Evolutionary conservation across 1,140 invertebrate genomes (phyloP).

Genomic region (Psix sp.): DNA sequence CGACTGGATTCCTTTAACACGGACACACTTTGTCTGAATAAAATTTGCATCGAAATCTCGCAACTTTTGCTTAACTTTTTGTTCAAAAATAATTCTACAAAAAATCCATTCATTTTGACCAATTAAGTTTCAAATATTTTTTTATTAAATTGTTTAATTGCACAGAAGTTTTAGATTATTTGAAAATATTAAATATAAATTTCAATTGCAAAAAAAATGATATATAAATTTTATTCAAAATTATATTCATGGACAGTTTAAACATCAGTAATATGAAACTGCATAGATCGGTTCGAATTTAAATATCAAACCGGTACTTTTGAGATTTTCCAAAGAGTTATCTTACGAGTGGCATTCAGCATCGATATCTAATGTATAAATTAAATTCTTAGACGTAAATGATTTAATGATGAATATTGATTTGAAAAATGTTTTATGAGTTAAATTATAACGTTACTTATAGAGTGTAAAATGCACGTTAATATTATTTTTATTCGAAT

Average conservation of each 20-base stretch:
- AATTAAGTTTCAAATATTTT: constrained; percentile 46
- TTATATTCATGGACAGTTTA: too few relatives aligned
- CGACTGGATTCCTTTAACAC: constrained; percentile 41
- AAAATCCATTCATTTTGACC: constrained; percentile 23
- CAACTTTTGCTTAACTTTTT: constrained; percentile 21
- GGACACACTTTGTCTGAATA: constrained; percentile 47
- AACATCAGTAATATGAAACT: constrained; percentile 32
- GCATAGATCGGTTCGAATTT: constrained; percentile 47
- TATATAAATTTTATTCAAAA: too few relatives aligned
- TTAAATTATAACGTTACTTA: constrained; percentile 30
- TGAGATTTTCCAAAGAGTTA: constrained; percentile 46
- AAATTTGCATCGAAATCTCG: constrained; percentile 48
- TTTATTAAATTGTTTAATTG: constrained; percentile 19
- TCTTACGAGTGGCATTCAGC: constrained; percentile 48
- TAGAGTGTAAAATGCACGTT: constrained; percentile 9
- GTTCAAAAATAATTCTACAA: constrained; percentile 5
- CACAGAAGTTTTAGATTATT: too few relatives aligned
- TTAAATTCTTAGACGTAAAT: constrained; percentile 43
- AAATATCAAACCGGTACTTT: constrained; percentile 57
- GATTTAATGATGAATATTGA: constrained; percentile 42
- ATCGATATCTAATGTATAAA: constrained; percentile 40
- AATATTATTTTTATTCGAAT: constrained; percentile 25
- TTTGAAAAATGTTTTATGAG: constrained; percentile 18
- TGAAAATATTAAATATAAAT: too few relatives aligned
- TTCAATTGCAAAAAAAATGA: too few relatives aligned